A percentile compares a stretch with the other conserved stretches of the same genome.
These are phyloP conservation scores for Saturnia pavonia DNA, from an alignment of 2,888 invertebrate species.

Conservation along the genomic window DNA sequence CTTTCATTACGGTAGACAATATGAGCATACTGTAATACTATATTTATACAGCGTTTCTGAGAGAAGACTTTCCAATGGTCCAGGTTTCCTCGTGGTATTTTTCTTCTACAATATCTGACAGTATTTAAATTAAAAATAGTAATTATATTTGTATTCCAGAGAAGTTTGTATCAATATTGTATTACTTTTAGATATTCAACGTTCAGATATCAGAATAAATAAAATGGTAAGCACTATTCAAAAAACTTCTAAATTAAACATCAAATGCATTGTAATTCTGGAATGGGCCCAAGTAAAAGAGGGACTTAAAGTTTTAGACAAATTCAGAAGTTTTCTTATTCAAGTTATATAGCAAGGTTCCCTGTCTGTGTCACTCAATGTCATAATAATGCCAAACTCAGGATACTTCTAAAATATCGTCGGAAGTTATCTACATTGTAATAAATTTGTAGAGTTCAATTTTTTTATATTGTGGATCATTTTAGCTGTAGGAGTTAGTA, in stretches of 20 bases:
- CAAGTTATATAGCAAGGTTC: conserved; percentile 7
- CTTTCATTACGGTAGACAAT: no score
- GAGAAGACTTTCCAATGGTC: background rate
- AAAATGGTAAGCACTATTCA: background rate
- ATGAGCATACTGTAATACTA: no score
- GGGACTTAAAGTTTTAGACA: conserved; percentile 8
- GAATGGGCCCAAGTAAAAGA: background rate
- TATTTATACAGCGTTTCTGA: background rate
- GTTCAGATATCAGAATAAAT: background rate
- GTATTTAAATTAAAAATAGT: background rate
- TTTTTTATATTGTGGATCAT: background rate
- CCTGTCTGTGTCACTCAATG: conserved; percentile 9
- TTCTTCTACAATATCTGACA: background rate
- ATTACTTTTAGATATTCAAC: no score
- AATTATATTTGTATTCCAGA: background rate
- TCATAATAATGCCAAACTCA: conserved; percentile 14
- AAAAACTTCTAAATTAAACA: background rate
- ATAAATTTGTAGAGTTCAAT: background rate
- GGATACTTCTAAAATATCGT: conserved; percentile 11
- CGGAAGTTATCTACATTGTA: background rate
- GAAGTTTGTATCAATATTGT: no score
- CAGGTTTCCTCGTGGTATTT: background rate
- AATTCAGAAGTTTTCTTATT: conserved; percentile 6
- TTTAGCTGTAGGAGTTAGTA: background rate
- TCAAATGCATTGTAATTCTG: background rate